Evolutionary conservation across 37 sponge, comb jelly and placozoan genomes (phyloP).

Genomic region (Ianthella basta): DNA sequence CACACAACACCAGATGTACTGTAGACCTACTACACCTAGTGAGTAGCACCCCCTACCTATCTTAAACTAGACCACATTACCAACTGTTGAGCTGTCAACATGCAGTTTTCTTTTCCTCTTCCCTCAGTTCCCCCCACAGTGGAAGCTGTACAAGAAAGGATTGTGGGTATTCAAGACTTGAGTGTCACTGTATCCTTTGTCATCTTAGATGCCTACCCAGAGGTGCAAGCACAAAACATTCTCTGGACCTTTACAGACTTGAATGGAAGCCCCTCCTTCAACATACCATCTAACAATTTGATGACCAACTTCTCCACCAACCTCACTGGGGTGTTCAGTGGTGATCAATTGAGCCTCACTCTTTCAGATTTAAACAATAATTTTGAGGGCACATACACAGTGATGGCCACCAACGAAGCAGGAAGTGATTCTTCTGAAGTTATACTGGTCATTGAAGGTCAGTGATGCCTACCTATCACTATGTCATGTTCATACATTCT

Average conservation of each 20-base stretch:
- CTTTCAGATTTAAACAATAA: conserved; percentile 26
- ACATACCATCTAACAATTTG: too few relatives aligned
- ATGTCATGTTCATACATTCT: too few relatives aligned
- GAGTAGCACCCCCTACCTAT: too few relatives aligned
- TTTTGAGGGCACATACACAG: conserved; percentile 69
- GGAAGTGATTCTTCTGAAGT: conserved; percentile 34
- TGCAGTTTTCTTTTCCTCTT: too few relatives aligned
- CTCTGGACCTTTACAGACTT: conserved; percentile 46
- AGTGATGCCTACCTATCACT: too few relatives aligned
- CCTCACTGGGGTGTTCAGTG: not conserved
- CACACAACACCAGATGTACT: too few relatives aligned
- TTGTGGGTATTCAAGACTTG: conserved; percentile 29
- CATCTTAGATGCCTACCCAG: conserved; percentile 54
- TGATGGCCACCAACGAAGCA: conserved; percentile 63
- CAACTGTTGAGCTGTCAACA: too few relatives aligned
- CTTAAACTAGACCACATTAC: too few relatives aligned
- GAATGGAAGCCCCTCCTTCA: not conserved
- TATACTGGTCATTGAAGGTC: conserved; percentile 59
- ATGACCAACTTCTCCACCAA: not conserved
- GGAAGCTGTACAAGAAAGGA: conserved; percentile 2
- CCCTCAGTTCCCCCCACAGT: conserved; percentile 65
- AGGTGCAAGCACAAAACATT: conserved; percentile 22
- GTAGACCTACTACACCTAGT: too few relatives aligned
- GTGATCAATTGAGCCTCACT: not conserved
- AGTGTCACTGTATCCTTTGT: conserved; percentile 32